Conservation (phyloP, 2,888 invertebrate species). For the Psococerastis gibbosa region DNA sequence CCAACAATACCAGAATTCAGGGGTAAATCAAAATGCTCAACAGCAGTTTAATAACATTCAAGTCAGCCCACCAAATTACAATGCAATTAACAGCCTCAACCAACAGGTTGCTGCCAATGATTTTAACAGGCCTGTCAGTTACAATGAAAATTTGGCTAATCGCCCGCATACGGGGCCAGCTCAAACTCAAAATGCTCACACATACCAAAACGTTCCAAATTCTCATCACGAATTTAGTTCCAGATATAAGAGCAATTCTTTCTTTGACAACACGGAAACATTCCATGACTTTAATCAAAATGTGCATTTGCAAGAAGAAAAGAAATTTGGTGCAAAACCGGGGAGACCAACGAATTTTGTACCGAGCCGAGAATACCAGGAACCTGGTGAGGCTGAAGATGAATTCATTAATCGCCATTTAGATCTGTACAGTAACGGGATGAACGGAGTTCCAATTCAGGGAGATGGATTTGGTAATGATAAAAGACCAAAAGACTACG, state of each 20-base stretch:
- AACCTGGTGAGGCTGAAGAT: background rate
- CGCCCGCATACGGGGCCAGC: background rate
- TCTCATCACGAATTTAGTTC: background rate
- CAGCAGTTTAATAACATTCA: background rate
- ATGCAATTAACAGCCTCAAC: background rate
- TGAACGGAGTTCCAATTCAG: background rate
- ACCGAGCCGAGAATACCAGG: background rate
- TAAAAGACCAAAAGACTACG: constrained; percentile 2
- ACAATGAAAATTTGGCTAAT: background rate
- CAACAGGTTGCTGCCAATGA: background rate
- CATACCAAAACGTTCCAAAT: background rate
- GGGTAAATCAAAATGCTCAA: background rate
- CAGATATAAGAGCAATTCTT: background rate
- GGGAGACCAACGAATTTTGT: background rate
- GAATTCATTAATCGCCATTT: constrained; percentile 3
- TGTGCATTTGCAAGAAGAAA: background rate
- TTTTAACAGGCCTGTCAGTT: background rate
- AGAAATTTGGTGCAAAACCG: background rate
- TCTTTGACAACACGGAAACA: constrained; percentile 7
- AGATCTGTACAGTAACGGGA: constrained; percentile 4
- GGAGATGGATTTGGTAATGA: constrained; percentile 2
- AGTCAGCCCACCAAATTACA: background rate
- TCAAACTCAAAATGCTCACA: background rate
- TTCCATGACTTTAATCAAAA: constrained; percentile 6
- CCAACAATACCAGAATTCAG: background rate